Base-by-base conservation (phyloP, 2,888 invertebrate genomes). In the Celastrina argiolus region DNA sequence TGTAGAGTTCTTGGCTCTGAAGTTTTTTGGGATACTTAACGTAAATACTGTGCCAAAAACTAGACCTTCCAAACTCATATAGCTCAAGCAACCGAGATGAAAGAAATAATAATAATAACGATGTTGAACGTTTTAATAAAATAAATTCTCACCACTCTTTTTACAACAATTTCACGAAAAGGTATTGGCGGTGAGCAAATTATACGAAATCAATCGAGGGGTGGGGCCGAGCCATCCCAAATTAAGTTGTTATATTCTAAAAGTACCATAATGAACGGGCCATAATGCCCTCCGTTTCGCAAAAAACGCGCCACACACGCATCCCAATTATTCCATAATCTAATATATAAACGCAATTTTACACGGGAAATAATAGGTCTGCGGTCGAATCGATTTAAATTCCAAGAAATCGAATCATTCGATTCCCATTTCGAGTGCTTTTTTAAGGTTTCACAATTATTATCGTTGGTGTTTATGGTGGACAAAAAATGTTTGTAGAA, bases 211-310 rank as follows among this genome's bases (percentile, higher is more conserved):
- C 85, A 88, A 88, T 86, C 81, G 83, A 83, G 83, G 82, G 88
- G 87, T 87, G 88, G 87, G 77, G 72, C 82, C 83, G 87, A 84
- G 87, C 88, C 88, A 85, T 77, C 81, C 81, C 81, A 85, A 88
- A 91, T 91, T 90, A 87, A 88, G 90, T 87, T 87, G 87, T 90
- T 88, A 88, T 79, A 79, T 72, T 78, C 79, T 80, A 81, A 84
- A 83, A 82, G 84, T 82, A 80, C 85, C 83, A 84, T 85, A 86
- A 78, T 75, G 72, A 81, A 84, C 82, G 74, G 67, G 72, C 81
- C 79, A 80, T 83, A 83, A 83, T 79, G 81, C 79, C 82, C 83
- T 77, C 81, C 73, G 80, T 83, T 83, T 83, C 78, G 85, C 86
- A 83, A 85, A 86, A 70, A 86, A 67, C 73, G 77, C 82, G 80